A percentile compares a stretch with the other conserved stretches of the same genome.
Evolutionary conservation across 2,888 invertebrate species (phyloP).

Genomic region (Blomia tropicalis): DNA sequence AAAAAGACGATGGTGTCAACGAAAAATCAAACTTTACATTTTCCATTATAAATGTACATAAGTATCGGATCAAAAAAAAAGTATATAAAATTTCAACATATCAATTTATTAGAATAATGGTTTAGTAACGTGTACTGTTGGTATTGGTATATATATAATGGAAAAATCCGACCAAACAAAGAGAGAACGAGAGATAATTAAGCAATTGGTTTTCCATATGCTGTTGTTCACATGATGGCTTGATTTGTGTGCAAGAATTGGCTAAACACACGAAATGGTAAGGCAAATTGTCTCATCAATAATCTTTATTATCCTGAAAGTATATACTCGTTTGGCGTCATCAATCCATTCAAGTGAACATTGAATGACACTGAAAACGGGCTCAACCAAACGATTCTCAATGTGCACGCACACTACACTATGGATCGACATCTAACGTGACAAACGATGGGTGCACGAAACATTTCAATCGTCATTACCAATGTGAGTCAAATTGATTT

Average conservation of each 20-base stretch:
- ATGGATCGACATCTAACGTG: constrained; percentile 10
- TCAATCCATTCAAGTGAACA: no score
- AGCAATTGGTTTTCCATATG: constrained; percentile 4
- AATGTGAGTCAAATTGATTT: neutral
- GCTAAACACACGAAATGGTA: neutral
- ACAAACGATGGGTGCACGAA: neutral
- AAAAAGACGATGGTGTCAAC: neutral
- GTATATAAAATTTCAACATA: neutral
- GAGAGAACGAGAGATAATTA: neutral
- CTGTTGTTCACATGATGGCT: neutral
- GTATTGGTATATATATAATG: no score
- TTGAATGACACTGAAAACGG: no score
- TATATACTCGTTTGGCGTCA: no score
- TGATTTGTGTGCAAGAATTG: no score
- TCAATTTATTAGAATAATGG: neutral
- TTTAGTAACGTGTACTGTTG: no score
- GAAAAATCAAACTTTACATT: neutral
- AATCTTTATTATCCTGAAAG: neutral
- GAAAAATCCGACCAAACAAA: neutral
- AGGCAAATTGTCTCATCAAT: neutral
- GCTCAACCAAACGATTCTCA: no score
- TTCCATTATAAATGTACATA: neutral
- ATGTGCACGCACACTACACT: neutral
- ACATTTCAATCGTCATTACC: neutral
- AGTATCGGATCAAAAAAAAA: neutral